Percentiles rank a stretch among this genome's conserved stretches.
Conservation (phyloP, 1,140 invertebrate species). For the Homalodisca vitripennis region DNA sequence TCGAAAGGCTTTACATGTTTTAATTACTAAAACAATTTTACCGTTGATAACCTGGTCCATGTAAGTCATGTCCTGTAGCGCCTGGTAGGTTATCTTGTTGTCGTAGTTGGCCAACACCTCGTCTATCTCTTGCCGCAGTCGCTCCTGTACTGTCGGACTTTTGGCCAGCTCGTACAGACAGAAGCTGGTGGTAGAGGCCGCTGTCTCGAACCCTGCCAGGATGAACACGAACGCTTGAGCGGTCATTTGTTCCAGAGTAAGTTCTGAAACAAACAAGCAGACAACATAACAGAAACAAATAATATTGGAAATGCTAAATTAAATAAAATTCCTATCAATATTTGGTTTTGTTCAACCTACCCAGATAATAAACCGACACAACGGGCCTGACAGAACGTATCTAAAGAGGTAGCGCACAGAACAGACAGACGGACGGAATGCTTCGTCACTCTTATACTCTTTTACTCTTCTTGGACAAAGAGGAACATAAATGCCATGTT, state of each 20-base stretch:
- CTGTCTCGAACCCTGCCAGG: conserved; percentile 71
- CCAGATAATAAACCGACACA: too few relatives aligned
- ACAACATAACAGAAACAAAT: too few relatives aligned
- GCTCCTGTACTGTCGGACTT: conserved; percentile 57
- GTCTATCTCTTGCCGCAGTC: conserved; percentile 57
- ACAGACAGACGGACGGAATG: too few relatives aligned
- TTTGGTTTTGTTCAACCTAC: too few relatives aligned
- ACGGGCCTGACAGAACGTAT: too few relatives aligned
- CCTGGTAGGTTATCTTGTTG: conserved; percentile 55
- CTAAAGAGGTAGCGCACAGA: too few relatives aligned
- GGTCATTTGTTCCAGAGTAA: conserved; percentile 42
- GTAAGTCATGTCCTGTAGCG: conserved; percentile 54
- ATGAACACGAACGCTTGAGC: conserved; percentile 65
- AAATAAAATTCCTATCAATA: too few relatives aligned
- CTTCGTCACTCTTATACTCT: too few relatives aligned
- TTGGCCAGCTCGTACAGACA: conserved; percentile 58
- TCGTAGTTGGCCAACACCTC: conserved; percentile 47
- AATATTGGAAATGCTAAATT: too few relatives aligned
- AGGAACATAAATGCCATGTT: too few relatives aligned
- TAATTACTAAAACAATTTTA: neutral
- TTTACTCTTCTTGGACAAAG: too few relatives aligned
- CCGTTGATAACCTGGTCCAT: conserved; percentile 53
- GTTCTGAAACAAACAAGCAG: too few relatives aligned
- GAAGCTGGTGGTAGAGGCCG: conserved; percentile 59
- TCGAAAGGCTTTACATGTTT: neutral